phyloP scores from a whole-genome alignment of 2,888 invertebrate genomes.

The Habroteleia sp. region DNA sequence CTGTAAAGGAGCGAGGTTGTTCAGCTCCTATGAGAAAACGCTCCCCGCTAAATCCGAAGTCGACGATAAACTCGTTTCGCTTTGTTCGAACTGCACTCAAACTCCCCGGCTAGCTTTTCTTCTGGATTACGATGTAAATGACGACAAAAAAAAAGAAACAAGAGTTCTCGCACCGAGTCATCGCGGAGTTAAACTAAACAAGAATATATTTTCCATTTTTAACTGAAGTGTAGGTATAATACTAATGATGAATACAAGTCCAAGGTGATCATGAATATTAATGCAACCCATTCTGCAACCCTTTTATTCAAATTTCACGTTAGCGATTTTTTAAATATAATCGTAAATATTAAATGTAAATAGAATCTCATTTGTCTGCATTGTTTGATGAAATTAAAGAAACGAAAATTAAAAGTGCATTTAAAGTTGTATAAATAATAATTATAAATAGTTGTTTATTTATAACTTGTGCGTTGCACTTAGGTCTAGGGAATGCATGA shows the following conservation, averaged over 20 bases:
- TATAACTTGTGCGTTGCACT: too few relatives aligned
- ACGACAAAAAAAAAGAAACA: constrained; percentile 47
- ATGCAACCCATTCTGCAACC: constrained; percentile 6
- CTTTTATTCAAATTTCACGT: neutral
- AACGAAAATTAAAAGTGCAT: too few relatives aligned
- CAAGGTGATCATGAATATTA: constrained; percentile 20
- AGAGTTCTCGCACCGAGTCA: constrained; percentile 21
- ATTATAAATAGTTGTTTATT: too few relatives aligned
- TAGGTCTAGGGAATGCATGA: too few relatives aligned
- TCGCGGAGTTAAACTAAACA: constrained; percentile 27
- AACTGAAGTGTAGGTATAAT: neutral
- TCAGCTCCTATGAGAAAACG: constrained; percentile 33
- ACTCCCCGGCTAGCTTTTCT: constrained; percentile 40
- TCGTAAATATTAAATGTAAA: too few relatives aligned
- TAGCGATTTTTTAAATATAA: too few relatives aligned
- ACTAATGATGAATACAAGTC: neutral
- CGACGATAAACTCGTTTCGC: constrained; percentile 54
- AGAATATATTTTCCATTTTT: constrained; percentile 23
- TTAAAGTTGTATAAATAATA: too few relatives aligned
- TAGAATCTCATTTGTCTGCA: too few relatives aligned
- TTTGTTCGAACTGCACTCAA: constrained; percentile 34
- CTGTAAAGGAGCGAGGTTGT: constrained; percentile 35
- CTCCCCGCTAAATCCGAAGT: constrained; percentile 38
- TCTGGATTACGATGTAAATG: constrained; percentile 44
- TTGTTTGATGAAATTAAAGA: too few relatives aligned